phyloP scores from a whole-genome alignment of 37 sponge, comb jelly and placozoan species.

The Ephydatia muelleri region DNA sequence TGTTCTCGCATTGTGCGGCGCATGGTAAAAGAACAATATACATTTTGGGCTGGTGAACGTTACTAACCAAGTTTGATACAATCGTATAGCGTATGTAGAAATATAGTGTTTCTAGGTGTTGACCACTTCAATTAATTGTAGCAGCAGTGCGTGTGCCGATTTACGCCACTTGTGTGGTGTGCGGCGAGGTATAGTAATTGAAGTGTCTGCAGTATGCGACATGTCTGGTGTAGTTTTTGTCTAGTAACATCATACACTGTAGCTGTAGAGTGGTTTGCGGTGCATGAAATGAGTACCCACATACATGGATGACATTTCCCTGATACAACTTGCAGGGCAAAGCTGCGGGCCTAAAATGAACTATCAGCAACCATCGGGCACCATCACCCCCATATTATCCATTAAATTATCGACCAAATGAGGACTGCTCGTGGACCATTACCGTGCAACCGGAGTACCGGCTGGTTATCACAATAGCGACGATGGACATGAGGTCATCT shows the following conservation, averaged over 20 bases:
- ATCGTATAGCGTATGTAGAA: no score
- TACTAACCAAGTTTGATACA: no score
- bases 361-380: conserved; percentile 24
- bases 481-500: conserved; percentile 33
- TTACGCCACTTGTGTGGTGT: background rate
- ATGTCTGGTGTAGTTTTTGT: background rate
- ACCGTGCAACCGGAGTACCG: conserved; percentile 8
- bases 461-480: conserved; percentile 11
- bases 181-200: background rate
- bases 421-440: conserved; percentile 44
- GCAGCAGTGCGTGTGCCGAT: no score
- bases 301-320: background rate
- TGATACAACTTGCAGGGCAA: conserved; percentile 5
- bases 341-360: conserved; percentile 49
- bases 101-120: no score
- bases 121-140: no score
- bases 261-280: background rate
- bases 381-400: conserved; percentile 69
- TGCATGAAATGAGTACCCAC: background rate
- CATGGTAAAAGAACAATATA: no score
- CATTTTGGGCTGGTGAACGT: no score
- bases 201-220: background rate
- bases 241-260: no score
- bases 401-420: conserved; percentile 36
- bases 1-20: no score